Evolutionary conservation across 2,797 vertebrate genomes (phyloP).

Genomic region (Coendou prehensilis): DNA sequence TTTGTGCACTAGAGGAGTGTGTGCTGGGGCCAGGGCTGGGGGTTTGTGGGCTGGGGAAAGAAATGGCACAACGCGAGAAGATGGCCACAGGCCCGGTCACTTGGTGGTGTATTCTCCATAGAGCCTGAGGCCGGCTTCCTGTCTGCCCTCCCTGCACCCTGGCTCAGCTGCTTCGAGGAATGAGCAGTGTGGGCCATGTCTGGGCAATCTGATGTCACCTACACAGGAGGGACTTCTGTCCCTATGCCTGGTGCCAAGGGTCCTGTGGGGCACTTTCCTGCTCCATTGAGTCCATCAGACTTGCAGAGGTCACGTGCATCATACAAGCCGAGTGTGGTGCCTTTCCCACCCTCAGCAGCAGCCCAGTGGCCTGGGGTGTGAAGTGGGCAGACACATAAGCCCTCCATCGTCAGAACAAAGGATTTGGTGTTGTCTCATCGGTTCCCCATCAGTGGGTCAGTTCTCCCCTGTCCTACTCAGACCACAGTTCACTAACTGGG

Average conservation of each 20-base stretch:
- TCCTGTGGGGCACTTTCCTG: rapidly evolving
- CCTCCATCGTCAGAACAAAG: neutral
- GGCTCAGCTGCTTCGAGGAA: neutral
- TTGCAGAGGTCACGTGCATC: rapidly evolving
- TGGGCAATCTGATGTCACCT: neutral
- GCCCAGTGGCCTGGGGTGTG: neutral
- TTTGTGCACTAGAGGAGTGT: neutral
- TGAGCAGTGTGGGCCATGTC: rapidly evolving
- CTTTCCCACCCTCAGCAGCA: neutral
- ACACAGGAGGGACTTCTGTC: neutral
- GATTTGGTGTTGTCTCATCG: neutral
- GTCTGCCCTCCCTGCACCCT: neutral
- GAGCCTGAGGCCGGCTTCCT: rapidly evolving
- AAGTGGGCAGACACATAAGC: neutral
- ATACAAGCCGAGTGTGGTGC: rapidly evolving
- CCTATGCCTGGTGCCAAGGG: rapidly evolving
- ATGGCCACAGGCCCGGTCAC: neutral
- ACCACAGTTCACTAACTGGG: neutral
- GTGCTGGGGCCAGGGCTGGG: too few species aligned
- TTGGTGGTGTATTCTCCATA: rapidly evolving
- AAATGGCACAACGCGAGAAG: too few species aligned
- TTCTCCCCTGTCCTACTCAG: neutral
- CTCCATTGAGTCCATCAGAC: too few species aligned
- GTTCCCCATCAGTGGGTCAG: rapidly evolving
- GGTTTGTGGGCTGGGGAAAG: neutral